Conservation (phyloP, 2,888 invertebrate genomes). For the Pollenia griseotomentosa region DNA sequence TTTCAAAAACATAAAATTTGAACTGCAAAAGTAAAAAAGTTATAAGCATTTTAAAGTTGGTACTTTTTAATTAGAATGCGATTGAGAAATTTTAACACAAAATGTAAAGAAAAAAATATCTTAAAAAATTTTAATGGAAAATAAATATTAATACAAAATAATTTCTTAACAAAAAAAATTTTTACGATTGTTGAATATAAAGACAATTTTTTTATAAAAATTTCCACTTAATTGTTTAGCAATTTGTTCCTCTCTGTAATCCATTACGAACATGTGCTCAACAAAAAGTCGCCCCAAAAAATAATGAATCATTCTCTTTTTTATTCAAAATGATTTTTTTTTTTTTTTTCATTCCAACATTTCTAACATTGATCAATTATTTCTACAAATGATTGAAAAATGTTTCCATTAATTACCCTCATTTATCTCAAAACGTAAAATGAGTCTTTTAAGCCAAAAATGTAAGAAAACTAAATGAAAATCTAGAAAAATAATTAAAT, state of each 20-base stretch:
- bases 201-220: not conserved
- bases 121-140: too few species aligned
- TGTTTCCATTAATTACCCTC: slow-evolving; percentile 41
- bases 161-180: too few species aligned
- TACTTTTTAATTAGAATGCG: too few species aligned
- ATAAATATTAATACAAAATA: too few species aligned
- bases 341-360: too few species aligned
- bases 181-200: too few species aligned
- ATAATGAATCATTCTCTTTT: slow-evolving; percentile 11
- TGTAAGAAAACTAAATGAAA: not conserved
- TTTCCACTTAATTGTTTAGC: not conserved
- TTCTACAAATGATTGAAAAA: slow-evolving; percentile 28
- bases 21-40: too few species aligned
- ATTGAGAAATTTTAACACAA: too few species aligned
- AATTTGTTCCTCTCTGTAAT: not conserved
- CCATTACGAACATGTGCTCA: not conserved
- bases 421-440: slow-evolving; percentile 19
- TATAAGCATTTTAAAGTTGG: too few species aligned
- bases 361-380: slow-evolving; percentile 31
- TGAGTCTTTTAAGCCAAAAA: not conserved
- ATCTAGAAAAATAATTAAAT: slow-evolving; percentile 27
- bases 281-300: not conserved
- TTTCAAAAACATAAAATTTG: too few species aligned
- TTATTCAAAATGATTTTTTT: not conserved
- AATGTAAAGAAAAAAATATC: too few species aligned